Evolutionary conservation across 1,140 invertebrate genomes (phyloP).

Genomic region (Glossosoma conforme): DNA sequence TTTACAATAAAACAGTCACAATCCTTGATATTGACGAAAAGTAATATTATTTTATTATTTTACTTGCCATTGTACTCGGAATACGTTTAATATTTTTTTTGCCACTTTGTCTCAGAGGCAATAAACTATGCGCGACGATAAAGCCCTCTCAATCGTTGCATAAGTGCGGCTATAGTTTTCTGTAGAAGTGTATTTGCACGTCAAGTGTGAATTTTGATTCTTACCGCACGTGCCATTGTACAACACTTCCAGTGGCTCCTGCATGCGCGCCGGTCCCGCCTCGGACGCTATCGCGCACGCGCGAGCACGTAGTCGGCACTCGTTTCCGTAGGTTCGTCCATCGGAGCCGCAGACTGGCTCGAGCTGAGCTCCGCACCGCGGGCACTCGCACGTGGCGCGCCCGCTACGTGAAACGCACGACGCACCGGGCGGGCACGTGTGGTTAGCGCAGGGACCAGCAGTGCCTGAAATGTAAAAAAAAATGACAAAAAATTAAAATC

Average conservation of each 20-base stretch:
- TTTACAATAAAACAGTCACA: too few relatives aligned
- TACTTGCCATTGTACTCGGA: too few relatives aligned
- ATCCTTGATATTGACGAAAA: too few relatives aligned
- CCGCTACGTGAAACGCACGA: constrained; percentile 68
- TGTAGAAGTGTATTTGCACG: neutral
- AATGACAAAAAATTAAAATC: too few relatives aligned
- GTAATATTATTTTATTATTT: too few relatives aligned
- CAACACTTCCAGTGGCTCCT: constrained; percentile 54
- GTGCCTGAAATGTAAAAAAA: constrained; percentile 38
- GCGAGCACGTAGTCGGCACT: constrained; percentile 76
- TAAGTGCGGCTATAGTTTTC: neutral
- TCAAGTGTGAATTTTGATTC: constrained; percentile 36
- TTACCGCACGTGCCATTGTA: constrained; percentile 74
- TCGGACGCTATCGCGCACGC: constrained; percentile 57
- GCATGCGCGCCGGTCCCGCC: neutral
- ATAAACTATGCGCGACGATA: too few relatives aligned
- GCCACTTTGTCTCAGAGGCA: too few relatives aligned
- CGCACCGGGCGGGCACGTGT: constrained; percentile 69
- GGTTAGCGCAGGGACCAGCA: constrained; percentile 60
- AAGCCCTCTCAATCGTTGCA: too few relatives aligned
- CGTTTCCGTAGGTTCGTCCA: constrained; percentile 81
- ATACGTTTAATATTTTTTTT: too few relatives aligned
- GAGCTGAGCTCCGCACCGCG: constrained; percentile 75
- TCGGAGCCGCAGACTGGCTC: constrained; percentile 82
- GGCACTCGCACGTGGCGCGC: constrained; percentile 75